Conservation (phyloP, 2,888 invertebrate genomes). For the Dione juno region DNA sequence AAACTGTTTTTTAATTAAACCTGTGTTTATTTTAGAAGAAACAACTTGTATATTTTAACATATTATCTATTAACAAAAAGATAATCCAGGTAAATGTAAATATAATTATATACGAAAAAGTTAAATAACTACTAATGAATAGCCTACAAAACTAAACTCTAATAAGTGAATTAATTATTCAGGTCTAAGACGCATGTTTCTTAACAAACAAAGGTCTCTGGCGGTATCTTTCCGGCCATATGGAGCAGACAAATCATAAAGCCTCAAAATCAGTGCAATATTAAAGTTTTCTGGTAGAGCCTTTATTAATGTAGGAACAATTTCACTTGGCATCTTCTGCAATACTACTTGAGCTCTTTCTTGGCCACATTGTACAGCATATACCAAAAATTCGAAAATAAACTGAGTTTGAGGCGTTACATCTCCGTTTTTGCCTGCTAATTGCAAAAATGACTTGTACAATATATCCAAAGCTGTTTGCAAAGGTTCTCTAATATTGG, state of each 20-base stretch:
- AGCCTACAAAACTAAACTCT: neutral
- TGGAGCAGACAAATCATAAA: conserved; percentile 90
- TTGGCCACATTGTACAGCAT: conserved; percentile 90
- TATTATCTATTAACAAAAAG: neutral
- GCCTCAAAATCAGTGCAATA: conserved; percentile 87
- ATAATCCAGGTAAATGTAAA: neutral
- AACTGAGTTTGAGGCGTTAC: conserved; percentile 93
- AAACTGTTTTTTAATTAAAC: conserved; percentile 35
- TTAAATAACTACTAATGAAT: neutral
- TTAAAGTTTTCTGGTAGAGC: conserved; percentile 90
- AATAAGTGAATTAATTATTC: conserved; percentile 55
- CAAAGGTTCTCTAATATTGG: conserved; percentile 85
- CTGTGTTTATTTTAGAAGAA: neutral
- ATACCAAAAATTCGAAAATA: conserved; percentile 89
- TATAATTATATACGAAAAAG: neutral
- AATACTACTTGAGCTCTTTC: conserved; percentile 88
- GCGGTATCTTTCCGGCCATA: conserved; percentile 93
- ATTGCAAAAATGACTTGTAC: conserved; percentile 88
- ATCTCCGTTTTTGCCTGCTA: conserved; percentile 88
- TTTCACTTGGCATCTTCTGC: conserved; percentile 88
- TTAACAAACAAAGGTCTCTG: conserved; percentile 92
- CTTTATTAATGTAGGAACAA: conserved; percentile 91
- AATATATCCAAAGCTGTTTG: conserved; percentile 86
- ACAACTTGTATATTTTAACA: neutral
- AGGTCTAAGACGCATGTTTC: conserved; percentile 89